These are phyloP conservation scores for Notodonta dromedarius DNA, from an alignment of 2,888 invertebrate genomes.

Conservation along the genomic window DNA sequence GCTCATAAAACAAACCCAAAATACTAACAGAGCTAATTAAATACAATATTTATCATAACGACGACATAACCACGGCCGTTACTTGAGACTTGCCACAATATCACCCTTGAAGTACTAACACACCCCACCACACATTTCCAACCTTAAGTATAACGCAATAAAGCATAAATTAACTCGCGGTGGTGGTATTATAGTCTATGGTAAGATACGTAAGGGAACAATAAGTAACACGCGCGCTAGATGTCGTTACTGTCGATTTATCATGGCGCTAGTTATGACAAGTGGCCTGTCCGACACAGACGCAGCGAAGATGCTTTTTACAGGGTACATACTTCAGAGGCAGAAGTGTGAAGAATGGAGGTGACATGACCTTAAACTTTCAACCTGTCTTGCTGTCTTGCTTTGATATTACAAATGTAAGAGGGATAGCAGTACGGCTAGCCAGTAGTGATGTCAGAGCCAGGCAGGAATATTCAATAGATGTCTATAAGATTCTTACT, in stretches of 20 bases:
- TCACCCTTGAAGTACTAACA: conserved; percentile 49
- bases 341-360: conserved; percentile 15
- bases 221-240: conserved; percentile 74
- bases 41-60: conserved; percentile 70
- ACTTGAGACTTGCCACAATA: conserved; percentile 57
- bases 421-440: too few relatives aligned
- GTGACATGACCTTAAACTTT: neutral
- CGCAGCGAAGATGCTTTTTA: conserved; percentile 73
- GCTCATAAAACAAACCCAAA: conserved; percentile 40
- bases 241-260: conserved; percentile 76
- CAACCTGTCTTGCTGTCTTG: too few relatives aligned
- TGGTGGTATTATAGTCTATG: conserved; percentile 12
- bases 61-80: conserved; percentile 67
- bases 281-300: conserved; percentile 76
- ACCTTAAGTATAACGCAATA: conserved; percentile 10
- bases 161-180: conserved; percentile 20
- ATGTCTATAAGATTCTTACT: too few relatives aligned
- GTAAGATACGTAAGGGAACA: conserved; percentile 70
- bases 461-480: too few relatives aligned
- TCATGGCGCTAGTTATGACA: conserved; percentile 78
- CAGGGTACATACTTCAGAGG: conserved; percentile 50
- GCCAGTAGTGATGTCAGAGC: too few relatives aligned
- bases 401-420: too few relatives aligned
- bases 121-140: neutral
- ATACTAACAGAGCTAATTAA: conserved; percentile 66